Base-by-base conservation (phyloP, 2,888 invertebrate species). In the Nesidiocoris tenuis region DNA sequence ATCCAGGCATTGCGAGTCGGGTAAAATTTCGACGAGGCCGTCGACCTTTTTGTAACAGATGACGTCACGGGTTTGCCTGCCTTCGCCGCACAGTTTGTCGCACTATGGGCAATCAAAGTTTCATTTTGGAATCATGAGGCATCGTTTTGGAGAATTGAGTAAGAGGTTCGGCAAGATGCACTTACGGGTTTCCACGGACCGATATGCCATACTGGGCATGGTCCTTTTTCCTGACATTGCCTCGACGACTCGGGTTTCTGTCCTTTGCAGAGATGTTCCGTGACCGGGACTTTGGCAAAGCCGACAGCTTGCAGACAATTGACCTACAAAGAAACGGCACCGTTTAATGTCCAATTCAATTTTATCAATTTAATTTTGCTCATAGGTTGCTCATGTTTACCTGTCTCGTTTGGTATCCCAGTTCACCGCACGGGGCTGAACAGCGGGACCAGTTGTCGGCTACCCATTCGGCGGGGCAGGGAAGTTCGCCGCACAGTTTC, bases 101-200 rank as follows among this genome's bases (percentile, higher is more conserved):
- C 96, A 97, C 91, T 95, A n/a, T n/a, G n/a, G n/a, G 81, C 39
- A 82, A 67, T 80, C 72, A 77, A 22, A 59, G 19, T 17, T 17
- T 39, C 1, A 9, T 18, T 61, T 1, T 61, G n/a, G 17, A 9
- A 61, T 12, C 7, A 61, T 61, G 61, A 22, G 2, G 21, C 2
- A 19, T 59, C 1, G 59, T 59, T 2, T 19, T 9, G 7, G 21
- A 59, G 59, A 54, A 54, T 54, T 54, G 12, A 7, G 55, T 54
- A 12, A 2, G 1, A 24, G 9, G 61, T 71, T 56, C 23, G 61
- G 24, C 57, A 24, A 71, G 17, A 12, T 12, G 55, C 7, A 83
- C 88, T 86, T 85, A 95, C 95, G 80, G 94, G 92, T 82, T 90
- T 91, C 98, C 98, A 98, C 2, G 92, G 92, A 72, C 92, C 95